phyloP scores from a whole-genome alignment of 2,113 vertebrate species.

The Notarius quadriscutis region DNA sequence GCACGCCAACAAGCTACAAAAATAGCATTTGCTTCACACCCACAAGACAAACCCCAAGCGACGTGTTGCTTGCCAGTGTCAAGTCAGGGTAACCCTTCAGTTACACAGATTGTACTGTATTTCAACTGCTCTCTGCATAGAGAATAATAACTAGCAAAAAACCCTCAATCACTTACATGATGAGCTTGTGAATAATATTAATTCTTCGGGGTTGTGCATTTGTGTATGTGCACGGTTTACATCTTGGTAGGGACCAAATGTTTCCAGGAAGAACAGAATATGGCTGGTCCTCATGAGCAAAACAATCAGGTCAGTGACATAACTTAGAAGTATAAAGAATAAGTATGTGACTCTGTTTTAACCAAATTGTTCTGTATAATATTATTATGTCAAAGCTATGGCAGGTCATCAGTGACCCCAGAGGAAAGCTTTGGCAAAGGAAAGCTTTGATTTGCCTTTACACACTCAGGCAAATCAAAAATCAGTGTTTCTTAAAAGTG shows the following conservation, averaged over 20 bases:
- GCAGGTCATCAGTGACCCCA: background rate
- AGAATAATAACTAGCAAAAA: background rate
- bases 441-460: background rate
- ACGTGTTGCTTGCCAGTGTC: too few relatives aligned
- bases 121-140: background rate
- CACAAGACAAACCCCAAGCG: too few relatives aligned
- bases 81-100: background rate
- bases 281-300: too few relatives aligned
- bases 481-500: background rate
- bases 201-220: too few relatives aligned
- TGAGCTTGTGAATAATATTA: background rate
- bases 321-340: background rate
- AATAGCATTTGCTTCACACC: too few relatives aligned
- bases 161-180: background rate
- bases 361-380: background rate
- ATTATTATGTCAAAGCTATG: background rate
- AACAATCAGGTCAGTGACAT: background rate
- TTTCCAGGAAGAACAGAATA: too few relatives aligned
- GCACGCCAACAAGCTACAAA: too few relatives aligned
- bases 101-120: constrained; percentile 1
- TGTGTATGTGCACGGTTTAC: too few relatives aligned
- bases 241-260: too few relatives aligned
- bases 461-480: background rate
- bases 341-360: background rate
- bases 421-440: background rate